phyloP scores from a whole-genome alignment of 2,113 vertebrate species.

The Alaudala cheleensis region DNA sequence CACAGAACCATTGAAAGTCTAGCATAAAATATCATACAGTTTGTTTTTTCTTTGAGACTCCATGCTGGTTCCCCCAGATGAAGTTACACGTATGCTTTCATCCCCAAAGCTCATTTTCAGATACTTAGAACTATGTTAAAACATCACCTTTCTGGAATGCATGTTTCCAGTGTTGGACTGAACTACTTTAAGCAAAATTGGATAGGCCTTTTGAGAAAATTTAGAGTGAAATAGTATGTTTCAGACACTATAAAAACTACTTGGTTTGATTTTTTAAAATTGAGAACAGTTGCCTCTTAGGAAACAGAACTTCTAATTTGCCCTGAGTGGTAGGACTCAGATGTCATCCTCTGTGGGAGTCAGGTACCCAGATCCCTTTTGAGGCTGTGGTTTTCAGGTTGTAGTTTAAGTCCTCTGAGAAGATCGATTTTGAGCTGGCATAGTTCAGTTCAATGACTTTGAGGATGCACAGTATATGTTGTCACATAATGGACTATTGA shows the following conservation, averaged over 20 bases:
- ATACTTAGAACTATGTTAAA: slow-evolving; percentile 47
- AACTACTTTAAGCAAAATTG: slow-evolving; percentile 33
- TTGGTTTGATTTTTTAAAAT: slow-evolving; percentile 2
- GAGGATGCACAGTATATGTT: not conserved
- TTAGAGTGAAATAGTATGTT: not conserved
- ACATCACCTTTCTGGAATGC: slow-evolving; percentile 51
- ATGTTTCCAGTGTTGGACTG: not conserved
- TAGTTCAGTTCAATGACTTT: not conserved
- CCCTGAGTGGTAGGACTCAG: not conserved
- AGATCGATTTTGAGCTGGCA: not conserved
- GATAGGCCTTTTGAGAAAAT: slow-evolving; percentile 33
- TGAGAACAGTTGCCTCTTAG: slow-evolving; percentile 15
- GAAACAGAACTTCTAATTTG: slow-evolving; percentile 20
- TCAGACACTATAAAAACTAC: not conserved
- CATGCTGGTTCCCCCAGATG: slow-evolving; percentile 10
- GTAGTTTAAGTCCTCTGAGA: not conserved
- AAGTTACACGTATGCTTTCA: slow-evolving; percentile 21
- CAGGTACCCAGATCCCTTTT: not conserved
- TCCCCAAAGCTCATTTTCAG: slow-evolving; percentile 47
- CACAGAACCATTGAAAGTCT: slow-evolving; percentile 16
- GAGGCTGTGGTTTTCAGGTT: not conserved
- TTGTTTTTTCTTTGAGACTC: not conserved
- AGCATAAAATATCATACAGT: not conserved
- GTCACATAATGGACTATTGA: not conserved
- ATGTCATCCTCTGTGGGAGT: not conserved